Percentiles rank a stretch among this genome's conserved stretches.
Conservation (phyloP, 2,113 vertebrate genomes). For the Corydoras sp. region DNA sequence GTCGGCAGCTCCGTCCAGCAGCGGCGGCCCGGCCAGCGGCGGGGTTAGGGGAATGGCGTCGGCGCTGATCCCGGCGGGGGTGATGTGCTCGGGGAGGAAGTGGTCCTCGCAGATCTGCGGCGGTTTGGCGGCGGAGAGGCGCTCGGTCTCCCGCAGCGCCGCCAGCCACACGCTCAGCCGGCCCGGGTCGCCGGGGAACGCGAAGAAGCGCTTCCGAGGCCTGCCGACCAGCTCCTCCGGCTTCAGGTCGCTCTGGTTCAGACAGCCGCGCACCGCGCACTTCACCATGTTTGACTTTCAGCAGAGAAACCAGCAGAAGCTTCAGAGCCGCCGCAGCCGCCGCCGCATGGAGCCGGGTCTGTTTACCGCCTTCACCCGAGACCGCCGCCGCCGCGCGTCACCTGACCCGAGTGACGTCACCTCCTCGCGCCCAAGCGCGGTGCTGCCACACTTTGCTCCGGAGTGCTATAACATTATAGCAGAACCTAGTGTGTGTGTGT, state of each 20-base stretch:
- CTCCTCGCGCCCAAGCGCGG: background rate
- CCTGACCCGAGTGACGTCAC: background rate
- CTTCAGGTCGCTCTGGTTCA: slow-evolving; percentile 38
- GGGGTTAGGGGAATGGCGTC: slow-evolving; percentile 69
- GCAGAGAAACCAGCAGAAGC: background rate
- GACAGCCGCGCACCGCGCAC: slow-evolving; percentile 49
- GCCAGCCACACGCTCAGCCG: slow-evolving; percentile 64
- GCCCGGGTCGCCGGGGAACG: slow-evolving; percentile 45
- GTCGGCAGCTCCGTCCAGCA: background rate
- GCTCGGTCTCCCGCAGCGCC: slow-evolving; percentile 58
- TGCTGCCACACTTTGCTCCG: slow-evolving; percentile 1
- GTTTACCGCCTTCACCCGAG: slow-evolving; percentile 25
- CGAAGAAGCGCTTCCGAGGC: slow-evolving; percentile 48
- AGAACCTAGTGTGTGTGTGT: too few species aligned
- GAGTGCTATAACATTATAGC: background rate
- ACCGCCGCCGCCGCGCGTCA: slow-evolving; percentile 1
- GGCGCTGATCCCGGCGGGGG: slow-evolving; percentile 40
- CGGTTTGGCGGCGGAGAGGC: slow-evolving; percentile 29
- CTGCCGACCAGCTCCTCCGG: slow-evolving; percentile 15
- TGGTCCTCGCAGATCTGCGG: slow-evolving; percentile 67
- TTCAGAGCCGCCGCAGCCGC: background rate
- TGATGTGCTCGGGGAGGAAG: slow-evolving; percentile 65
- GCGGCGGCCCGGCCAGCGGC: slow-evolving; percentile 49
- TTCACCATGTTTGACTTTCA: slow-evolving; percentile 43
- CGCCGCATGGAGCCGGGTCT: slow-evolving; percentile 6